Evolutionary conservation across 2,797 vertebrate genomes (phyloP), one percentile per base, ranked within the genome.

Genomic region (Sandelia bainsii): DNA sequence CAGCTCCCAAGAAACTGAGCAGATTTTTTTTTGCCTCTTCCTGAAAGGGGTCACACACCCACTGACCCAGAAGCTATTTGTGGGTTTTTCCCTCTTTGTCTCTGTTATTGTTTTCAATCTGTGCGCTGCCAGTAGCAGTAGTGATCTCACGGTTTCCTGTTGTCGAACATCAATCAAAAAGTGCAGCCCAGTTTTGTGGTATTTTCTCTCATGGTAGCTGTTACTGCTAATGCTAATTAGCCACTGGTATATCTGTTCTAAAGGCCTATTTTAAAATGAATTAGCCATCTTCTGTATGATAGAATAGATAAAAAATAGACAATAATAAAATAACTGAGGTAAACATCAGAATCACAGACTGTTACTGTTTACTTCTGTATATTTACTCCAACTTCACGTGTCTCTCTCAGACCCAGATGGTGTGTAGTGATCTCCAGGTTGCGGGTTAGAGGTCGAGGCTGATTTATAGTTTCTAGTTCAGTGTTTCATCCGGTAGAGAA

Each of bases 381-480:
- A 25, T 42, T 20, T 34, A 22, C n/a, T 19, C 37, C 37, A 39
- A 12, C 6, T 39, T 37, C 37, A 1, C 10, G 10, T n/a, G 17
- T 61, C 56, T 32, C 22, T 62, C 63, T 49, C 54, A 1, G 45
- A 9, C 54, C 40, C 82, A 88, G 82, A 88, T 86, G 79, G 80
- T 50, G 53, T 5, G 42, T 44, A 12, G 65, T 32, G 27, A 27
- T 40, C 69, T 58, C 37, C 51, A 27, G 85, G 83, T 76, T 5
- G 54, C 63, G 70, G 77, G 84, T 84, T 6, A 57, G 51, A 72
- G 81, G 68, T 79, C 16, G 42, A 72, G 57, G 60, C 62, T 72
- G 69, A 85, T 82, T 88, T 78, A 78, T 84, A 14, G 79, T 60
- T 51, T 69, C 39, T 50, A 40, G 70, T 66, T 79, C 79, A 54